Conservation (phyloP, 2,888 invertebrate species). For the Athripsodes cinereus region DNA sequence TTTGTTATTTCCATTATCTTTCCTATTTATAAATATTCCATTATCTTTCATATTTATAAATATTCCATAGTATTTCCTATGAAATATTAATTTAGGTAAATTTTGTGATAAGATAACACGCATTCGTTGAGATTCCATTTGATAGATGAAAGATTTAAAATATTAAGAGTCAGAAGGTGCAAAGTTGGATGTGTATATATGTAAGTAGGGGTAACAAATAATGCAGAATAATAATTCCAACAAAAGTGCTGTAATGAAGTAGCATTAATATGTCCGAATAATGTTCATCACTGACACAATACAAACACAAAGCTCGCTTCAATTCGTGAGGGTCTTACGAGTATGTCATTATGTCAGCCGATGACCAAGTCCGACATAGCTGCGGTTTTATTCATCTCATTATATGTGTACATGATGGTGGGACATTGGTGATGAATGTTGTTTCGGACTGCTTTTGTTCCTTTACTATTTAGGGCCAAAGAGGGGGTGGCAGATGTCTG, state of each 20-base stretch:
- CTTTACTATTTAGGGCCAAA: background rate
- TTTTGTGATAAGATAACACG: too few relatives aligned
- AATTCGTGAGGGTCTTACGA: conserved; percentile 11
- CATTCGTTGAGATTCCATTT: too few relatives aligned
- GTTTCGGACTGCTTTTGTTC: conserved; percentile 1
- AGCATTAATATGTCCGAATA: background rate
- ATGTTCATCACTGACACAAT: background rate
- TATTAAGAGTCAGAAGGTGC: too few relatives aligned
- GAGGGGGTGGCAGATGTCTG: background rate
- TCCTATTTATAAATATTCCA: too few relatives aligned
- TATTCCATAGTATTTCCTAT: too few relatives aligned
- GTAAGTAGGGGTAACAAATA: background rate
- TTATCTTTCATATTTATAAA: too few relatives aligned
- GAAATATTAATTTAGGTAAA: too few relatives aligned
- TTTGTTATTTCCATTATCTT: too few relatives aligned
- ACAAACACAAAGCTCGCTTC: background rate
- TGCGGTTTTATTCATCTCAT: conserved; percentile 3
- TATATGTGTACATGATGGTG: background rate
- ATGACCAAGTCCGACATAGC: background rate
- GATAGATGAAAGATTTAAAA: too few relatives aligned
- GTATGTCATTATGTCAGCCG: conserved; percentile 10
- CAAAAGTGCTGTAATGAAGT: background rate
- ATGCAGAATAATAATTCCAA: background rate
- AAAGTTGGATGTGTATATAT: too few relatives aligned
- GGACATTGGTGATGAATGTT: conserved; percentile 1